Base-by-base conservation (phyloP, 2,113 vertebrate genomes). In the Asarcornis scutulata region DNA sequence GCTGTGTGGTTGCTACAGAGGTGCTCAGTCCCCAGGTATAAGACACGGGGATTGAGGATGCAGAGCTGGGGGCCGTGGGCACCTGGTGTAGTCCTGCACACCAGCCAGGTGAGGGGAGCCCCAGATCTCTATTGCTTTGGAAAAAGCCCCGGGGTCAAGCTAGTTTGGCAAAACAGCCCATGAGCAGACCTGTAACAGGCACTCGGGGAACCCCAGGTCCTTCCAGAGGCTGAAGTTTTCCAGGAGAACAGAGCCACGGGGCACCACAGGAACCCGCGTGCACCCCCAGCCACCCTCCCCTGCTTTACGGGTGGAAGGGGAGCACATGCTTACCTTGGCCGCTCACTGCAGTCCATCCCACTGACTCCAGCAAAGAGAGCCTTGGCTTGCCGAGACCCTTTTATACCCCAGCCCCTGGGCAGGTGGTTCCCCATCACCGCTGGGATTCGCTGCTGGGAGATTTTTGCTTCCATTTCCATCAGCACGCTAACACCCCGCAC, bases 301-400 rank as follows among this genome's bases (percentile, higher is more conserved):
- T 13, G 23, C 16, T 22, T 48, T 18, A 8, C 22, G 8, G 10
- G 50, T 2, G 8, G 6, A 63, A 58, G 16, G 11, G 29, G n/a
- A 63, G 9, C 32, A 20, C 0, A 0, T 0, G 1, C 62, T 81
- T 58, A 64, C 69, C 68, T 75, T 4, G 20, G 42, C 48, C 5
- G 13, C 50, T 53, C 42, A 0, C 29, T 2, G 0, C 42, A n/a
- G 14, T 32, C 40, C 1, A 0, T 18, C 32, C 31, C 13, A 2
- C 15, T 0, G 1, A 3, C 3, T 26, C 31, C n/a, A 53, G 50
- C 6, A 31, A 38, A 32, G 2, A 5, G 6, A 69, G 3, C 31
- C 10, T 6, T 10, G 2, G 1, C 25, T 46, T 46, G 15, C 62
- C 3, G 0, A 29, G 50, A 38, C 22, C 69, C 56, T 66, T 64